Base-by-base conservation (phyloP, 2,113 vertebrate species). In the Saguinus midas region DNA sequence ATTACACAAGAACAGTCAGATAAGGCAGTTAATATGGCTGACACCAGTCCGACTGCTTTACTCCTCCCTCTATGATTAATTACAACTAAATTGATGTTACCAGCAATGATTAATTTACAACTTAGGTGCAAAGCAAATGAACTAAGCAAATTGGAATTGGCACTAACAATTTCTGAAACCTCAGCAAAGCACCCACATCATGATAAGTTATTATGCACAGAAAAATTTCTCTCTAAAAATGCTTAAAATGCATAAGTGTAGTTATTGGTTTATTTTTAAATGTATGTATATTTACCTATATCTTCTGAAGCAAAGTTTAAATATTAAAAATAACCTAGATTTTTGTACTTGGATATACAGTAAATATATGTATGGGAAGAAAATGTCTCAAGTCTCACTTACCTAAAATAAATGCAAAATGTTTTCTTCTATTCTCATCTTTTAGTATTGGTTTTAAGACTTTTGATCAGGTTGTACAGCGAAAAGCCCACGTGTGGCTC, bases 41-140 rank as follows among this genome's bases (percentile, higher is more conserved):
- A 98, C 93, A 98, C 98, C 98, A 98, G 50, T 91, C 94, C 79
- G 96, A 98, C 98, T 98, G 97, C 97, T 97, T 98, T 98, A 94
- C 98, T 98, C 97, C 98, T 98, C 98, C 98, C 96, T 98, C 90
- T 97, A 98, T 98, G 98, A 99, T 99, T 99, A 99, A 99, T 99
- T 98, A 98, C 98, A 98, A 97, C 91, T 92, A 99, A 99, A 98
- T 98, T 98, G 98, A 98, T 98, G 98, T 98, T 99, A 98, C 98
- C 97, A 98, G 98, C 98, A 98, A 98, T 99, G 98, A 99, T 99
- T 98, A 98, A 99, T 99, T 99, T 98, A 98, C 96, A 98, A 98
- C 97, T 98, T 98, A 99, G 96, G 97, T 97, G 96, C 96, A 98
- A 98, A 98, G 94, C 98, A 99, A 98, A 98, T 98, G 98, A 98